Evolutionary conservation across 2,113 vertebrate genomes (phyloP).

Genomic region (Rhinogobius similis): DNA sequence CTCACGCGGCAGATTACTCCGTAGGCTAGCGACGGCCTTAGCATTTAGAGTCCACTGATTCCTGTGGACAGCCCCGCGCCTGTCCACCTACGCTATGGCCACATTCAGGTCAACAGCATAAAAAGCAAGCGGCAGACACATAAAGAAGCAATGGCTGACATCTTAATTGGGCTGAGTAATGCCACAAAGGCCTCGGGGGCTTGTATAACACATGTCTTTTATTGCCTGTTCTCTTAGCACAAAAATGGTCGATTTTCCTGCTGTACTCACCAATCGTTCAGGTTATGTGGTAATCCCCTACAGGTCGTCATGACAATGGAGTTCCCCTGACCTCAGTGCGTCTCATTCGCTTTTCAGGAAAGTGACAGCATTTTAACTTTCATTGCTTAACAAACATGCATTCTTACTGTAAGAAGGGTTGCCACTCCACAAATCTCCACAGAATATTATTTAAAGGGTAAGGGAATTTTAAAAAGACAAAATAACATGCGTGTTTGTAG

Average conservation of each 20-base stretch:
- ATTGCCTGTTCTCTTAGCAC: constrained; percentile 3
- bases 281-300: constrained; percentile 50
- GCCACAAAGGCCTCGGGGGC: constrained; percentile 17
- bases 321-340: constrained; percentile 47
- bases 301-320: constrained; percentile 52
- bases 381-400: too few species aligned
- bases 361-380: neutral
- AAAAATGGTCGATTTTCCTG: constrained; percentile 25
- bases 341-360: constrained; percentile 25
- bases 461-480: too few species aligned
- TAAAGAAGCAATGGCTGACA: constrained; percentile 50
- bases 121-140: constrained; percentile 36
- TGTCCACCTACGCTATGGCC: constrained; percentile 62
- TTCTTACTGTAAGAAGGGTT: too few species aligned
- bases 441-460: too few species aligned
- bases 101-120: constrained; percentile 48
- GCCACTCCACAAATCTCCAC: too few species aligned
- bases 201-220: constrained; percentile 25
- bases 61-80: constrained; percentile 53
- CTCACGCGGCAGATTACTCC: constrained; percentile 48
- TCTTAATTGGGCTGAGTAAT: constrained; percentile 45
- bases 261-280: neutral
- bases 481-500: too few species aligned
- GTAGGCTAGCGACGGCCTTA: constrained; percentile 48
- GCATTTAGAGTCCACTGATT: constrained; percentile 70